These are phyloP conservation scores for Tricholauxania praeusta DNA, from an alignment of 2,888 invertebrate species.

Conservation along the genomic window DNA sequence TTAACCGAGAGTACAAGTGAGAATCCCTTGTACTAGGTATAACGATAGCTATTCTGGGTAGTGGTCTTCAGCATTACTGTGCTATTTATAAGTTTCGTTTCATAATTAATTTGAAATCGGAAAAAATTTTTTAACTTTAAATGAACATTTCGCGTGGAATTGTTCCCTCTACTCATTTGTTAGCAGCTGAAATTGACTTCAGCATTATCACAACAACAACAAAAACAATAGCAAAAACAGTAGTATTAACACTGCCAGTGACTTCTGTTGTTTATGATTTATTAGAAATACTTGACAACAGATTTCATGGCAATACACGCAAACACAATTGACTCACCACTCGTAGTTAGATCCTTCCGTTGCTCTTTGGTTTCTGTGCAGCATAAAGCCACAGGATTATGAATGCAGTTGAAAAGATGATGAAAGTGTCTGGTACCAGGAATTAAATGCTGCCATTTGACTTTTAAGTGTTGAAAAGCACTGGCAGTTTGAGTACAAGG, in stretches of 20 bases:
- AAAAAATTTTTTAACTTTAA: too few relatives aligned
- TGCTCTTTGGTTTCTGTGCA: too few relatives aligned
- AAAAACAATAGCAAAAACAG: slow-evolving; percentile 7
- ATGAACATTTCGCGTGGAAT: too few relatives aligned
- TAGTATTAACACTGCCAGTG: neutral
- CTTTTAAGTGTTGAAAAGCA: too few relatives aligned
- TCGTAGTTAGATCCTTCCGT: neutral
- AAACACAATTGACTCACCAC: neutral
- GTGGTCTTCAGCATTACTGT: too few relatives aligned
- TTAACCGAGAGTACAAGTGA: too few relatives aligned
- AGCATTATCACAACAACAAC: neutral
- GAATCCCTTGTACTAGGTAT: too few relatives aligned
- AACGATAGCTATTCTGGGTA: too few relatives aligned
- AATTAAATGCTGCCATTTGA: neutral
- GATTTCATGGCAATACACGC: slow-evolving; percentile 26
- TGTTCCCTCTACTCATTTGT: neutral
- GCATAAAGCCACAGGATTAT: slow-evolving; percentile 5
- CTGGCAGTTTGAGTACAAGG: too few relatives aligned
- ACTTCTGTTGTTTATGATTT: slow-evolving; percentile 29
- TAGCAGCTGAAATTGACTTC: slow-evolving; percentile 37
- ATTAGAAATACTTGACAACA: slow-evolving; percentile 29
- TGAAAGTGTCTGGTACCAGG: slow-evolving; percentile 7
- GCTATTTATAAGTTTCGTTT: too few relatives aligned
- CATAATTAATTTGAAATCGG: too few relatives aligned
- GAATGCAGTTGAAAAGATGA: slow-evolving; percentile 20